phyloP scores from a whole-genome alignment of 2,888 invertebrate species.

The Eupithecia subfuscata region DNA sequence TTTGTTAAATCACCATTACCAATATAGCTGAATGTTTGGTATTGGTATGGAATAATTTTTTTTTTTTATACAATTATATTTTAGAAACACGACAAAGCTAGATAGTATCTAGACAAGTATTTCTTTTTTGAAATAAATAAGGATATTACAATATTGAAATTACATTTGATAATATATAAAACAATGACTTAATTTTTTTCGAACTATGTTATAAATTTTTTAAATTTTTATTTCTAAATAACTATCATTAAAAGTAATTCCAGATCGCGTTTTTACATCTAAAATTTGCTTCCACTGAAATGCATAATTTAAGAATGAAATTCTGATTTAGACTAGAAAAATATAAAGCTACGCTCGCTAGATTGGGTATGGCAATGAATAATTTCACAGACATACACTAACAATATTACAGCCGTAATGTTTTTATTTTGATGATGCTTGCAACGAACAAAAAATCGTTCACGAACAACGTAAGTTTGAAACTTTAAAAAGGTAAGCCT shows the following conservation, averaged over 20 bases:
- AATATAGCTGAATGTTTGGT: background rate
- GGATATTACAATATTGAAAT: background rate
- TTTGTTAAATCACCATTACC: background rate
- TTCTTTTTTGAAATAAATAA: background rate
- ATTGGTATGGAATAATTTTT: background rate
- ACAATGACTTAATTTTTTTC: background rate
- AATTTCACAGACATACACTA: background rate
- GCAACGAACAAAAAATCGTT: background rate
- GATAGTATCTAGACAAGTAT: background rate
- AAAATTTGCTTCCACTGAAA: conserved; percentile 32
- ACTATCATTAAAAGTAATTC: conserved; percentile 22
- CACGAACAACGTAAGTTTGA: background rate
- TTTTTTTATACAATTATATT: background rate
- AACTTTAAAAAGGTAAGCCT: background rate
- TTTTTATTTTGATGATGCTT: background rate
- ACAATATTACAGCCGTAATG: background rate
- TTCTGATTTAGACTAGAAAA: conserved; percentile 37
- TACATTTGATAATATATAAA: conserved; percentile 2
- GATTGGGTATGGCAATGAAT: background rate
- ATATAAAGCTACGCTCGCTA: background rate
- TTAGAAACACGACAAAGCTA: background rate
- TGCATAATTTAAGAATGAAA: conserved; percentile 31
- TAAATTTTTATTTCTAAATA: conserved; percentile 5
- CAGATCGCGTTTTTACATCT: conserved; percentile 37
- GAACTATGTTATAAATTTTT: background rate